Conservation (phyloP, 2,888 invertebrate genomes). For the Leucoma salicis region DNA sequence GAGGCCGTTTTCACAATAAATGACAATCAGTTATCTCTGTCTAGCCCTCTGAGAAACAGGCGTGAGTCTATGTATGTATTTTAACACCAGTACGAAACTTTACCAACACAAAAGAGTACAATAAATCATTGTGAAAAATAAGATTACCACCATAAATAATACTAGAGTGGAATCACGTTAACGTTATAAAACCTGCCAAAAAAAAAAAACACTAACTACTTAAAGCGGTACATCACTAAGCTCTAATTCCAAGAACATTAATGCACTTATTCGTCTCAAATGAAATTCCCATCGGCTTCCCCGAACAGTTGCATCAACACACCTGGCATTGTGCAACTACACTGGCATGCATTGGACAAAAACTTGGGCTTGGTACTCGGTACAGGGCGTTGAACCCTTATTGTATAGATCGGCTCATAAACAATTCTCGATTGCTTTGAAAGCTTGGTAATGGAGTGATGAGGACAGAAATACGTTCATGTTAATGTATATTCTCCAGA, state of each 20-base stretch:
- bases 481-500: not conserved
- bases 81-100: no score
- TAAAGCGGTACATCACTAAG: no score
- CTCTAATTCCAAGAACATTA: not conserved
- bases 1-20: no score
- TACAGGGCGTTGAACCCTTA: slow-evolving; percentile 17
- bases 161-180: no score
- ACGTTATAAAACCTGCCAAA: no score
- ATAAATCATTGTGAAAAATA: no score
- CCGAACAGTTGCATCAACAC: slow-evolving; percentile 8
- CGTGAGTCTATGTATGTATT: no score
- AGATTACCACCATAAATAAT: no score
- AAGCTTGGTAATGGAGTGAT: not conserved
- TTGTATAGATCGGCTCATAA: slow-evolving; percentile 18
- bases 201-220: no score
- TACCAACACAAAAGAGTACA: no score
- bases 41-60: no score
- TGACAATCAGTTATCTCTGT: no score
- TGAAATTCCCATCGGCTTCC: slow-evolving; percentile 1
- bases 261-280: not conserved
- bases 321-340: slow-evolving; percentile 35
- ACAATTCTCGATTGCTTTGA: not conserved
- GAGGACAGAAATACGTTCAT: not conserved
- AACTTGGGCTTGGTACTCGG: slow-evolving; percentile 24
- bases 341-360: slow-evolving; percentile 32